Conservation (phyloP, 2,113 vertebrate genomes). For the Scomber scombrus region DNA sequence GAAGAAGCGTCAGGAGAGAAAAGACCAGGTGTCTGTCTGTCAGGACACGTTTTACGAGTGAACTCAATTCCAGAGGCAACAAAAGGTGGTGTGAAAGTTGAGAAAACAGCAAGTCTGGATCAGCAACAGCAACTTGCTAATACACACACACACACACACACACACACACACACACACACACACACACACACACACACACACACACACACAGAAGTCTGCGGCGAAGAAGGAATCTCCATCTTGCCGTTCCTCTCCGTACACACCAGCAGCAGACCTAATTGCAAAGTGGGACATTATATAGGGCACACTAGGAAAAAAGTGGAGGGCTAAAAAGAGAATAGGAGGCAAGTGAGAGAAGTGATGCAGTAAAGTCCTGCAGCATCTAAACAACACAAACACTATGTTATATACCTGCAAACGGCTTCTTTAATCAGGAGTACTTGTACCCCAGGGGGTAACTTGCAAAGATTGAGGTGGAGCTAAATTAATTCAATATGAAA, state of each 20-base stretch:
- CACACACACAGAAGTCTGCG: not conserved
- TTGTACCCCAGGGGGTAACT: no score
- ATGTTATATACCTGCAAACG: no score
- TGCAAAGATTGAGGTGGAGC: no score
- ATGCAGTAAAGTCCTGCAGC: slow-evolving; percentile 26
- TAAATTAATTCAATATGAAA: no score
- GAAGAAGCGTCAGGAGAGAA: not conserved
- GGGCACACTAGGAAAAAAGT: slow-evolving; percentile 61
- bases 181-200: slow-evolving; percentile 16
- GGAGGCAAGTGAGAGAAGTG: slow-evolving; percentile 24
- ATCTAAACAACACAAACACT: slow-evolving; percentile 32
- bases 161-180: slow-evolving; percentile 9
- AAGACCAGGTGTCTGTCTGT: slow-evolving; percentile 5
- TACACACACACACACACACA: not conserved
- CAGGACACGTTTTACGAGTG: not conserved
- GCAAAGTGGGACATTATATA: slow-evolving; percentile 81
- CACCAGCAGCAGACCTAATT: slow-evolving; percentile 72
- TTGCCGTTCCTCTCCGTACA: slow-evolving; percentile 3
- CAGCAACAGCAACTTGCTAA: no score
- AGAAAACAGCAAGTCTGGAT: not conserved
- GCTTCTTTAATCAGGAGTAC: no score
- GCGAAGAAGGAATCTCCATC: slow-evolving; percentile 13
- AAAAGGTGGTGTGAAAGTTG: slow-evolving; percentile 19
- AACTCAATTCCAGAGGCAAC: slow-evolving; percentile 43
- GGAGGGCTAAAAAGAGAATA: slow-evolving; percentile 58